Conservation (phyloP, 1,140 invertebrate species). For the Drosophila ohnishii region DNA sequence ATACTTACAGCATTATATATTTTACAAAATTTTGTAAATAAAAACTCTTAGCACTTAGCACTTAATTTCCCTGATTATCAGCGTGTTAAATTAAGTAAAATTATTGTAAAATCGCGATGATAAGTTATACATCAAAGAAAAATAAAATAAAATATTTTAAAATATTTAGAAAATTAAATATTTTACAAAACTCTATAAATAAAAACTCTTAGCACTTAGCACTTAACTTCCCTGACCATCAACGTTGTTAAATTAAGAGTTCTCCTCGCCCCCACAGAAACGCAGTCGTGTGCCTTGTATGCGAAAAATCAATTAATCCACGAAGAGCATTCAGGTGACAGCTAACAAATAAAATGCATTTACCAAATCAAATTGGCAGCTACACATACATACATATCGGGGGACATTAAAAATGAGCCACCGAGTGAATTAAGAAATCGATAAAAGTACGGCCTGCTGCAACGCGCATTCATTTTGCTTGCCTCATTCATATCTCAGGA, state of each 20-base stretch:
- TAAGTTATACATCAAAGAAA: not conserved
- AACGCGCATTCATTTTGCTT: not conserved
- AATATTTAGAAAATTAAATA: not conserved
- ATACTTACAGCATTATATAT: not conserved
- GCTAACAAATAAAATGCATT: slow-evolving; percentile 74
- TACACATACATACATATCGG: not conserved
- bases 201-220: no score
- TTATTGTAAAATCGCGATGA: not conserved
- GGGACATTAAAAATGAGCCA: slow-evolving; percentile 22
- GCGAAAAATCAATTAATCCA: slow-evolving; percentile 58
- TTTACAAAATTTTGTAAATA: not conserved
- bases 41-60: not conserved
- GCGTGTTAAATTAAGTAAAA: not conserved
- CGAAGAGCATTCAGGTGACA: slow-evolving; percentile 50
- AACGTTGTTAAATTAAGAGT: slow-evolving; percentile 16
- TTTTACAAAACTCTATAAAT: not conserved
- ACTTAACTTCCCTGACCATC: not conserved
- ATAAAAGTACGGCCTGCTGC: slow-evolving; percentile 36
- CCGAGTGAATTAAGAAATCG: slow-evolving; percentile 42
- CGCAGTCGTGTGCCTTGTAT: slow-evolving; percentile 1
- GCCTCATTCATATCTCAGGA: slow-evolving; percentile 10
- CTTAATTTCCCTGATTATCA: no score
- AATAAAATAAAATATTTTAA: not conserved
- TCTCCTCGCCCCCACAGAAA: slow-evolving; percentile 14
- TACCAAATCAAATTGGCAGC: slow-evolving; percentile 60